phyloP scores from a whole-genome alignment of 2,888 invertebrate genomes.

The Epiperipatus broadwayi region DNA sequence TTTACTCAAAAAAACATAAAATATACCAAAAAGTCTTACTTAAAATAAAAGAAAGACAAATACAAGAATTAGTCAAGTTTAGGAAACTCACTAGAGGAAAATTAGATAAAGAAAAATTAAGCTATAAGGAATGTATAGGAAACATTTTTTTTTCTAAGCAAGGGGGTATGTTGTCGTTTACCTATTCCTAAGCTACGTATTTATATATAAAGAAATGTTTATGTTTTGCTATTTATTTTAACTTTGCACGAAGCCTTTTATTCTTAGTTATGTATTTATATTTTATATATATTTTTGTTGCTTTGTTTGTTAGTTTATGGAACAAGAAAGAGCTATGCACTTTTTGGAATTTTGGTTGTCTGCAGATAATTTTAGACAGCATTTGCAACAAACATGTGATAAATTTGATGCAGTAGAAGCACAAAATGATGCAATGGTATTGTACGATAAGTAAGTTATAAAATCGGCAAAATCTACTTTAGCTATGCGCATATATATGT shows the following conservation, averaged over 20 bases:
- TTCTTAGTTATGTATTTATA: constrained; percentile 7
- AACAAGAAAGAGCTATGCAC: constrained; percentile 55
- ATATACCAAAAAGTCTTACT: no score
- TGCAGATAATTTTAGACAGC: constrained; percentile 63
- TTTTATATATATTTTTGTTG: constrained; percentile 9
- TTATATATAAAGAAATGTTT: no score
- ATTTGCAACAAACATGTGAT: constrained; percentile 39
- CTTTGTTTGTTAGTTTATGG: constrained; percentile 47
- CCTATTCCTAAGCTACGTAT: no score
- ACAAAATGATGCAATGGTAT: constrained; percentile 76
- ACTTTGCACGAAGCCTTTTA: constrained; percentile 8
- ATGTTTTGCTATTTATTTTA: no score
- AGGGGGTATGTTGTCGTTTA: no score
- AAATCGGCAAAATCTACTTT: constrained; percentile 15
- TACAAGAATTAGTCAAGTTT: no score
- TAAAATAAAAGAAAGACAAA: no score
- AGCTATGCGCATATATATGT: neutral
- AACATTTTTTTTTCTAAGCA: no score
- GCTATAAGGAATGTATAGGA: no score
- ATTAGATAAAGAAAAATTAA: no score
- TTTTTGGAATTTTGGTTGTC: constrained; percentile 78
- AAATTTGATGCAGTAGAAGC: constrained; percentile 47
- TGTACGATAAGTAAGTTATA: constrained; percentile 91
- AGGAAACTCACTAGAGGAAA: no score
- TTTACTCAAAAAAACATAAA: no score